These are phyloP conservation scores for Boulengeromyrus knoepffleri DNA, from an alignment of 2,113 vertebrate genomes.

Conservation along the genomic window DNA sequence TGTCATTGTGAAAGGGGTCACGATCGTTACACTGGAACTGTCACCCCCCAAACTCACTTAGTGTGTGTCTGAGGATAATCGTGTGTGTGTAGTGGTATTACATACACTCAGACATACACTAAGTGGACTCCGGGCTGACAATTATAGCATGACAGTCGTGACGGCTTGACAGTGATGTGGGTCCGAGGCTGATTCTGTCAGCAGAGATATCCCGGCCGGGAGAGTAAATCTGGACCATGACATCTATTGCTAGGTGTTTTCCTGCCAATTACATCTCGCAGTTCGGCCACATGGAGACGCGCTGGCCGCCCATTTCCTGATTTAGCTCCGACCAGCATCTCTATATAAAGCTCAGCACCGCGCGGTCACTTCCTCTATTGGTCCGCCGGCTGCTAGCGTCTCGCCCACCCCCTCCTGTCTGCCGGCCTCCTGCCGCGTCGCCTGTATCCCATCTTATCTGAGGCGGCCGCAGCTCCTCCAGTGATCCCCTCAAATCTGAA, in stretches of 20 bases:
- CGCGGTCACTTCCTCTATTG: background rate
- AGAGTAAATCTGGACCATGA: background rate
- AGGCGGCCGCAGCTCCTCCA: background rate
- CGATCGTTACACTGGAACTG: background rate
- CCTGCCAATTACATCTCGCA: background rate
- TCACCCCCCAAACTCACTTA: background rate
- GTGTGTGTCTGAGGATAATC: background rate
- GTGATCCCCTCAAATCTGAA: conserved; percentile 29
- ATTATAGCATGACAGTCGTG: background rate
- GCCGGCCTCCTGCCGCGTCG: background rate
- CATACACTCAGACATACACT: conserved; percentile 13
- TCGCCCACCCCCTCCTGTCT: background rate
- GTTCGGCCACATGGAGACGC: background rate
- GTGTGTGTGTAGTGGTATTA: background rate
- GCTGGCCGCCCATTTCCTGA: background rate
- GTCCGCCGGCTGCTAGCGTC: background rate
- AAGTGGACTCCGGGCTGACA: background rate
- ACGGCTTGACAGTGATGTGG: background rate
- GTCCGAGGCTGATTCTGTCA: background rate
- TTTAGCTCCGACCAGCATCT: background rate
- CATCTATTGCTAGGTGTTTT: background rate
- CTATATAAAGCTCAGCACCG: background rate
- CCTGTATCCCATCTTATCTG: background rate
- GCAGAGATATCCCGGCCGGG: background rate
- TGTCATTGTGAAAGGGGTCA: background rate